phyloP scores from a whole-genome alignment of 2,888 invertebrate species.

The Perithous albicinctus region DNA sequence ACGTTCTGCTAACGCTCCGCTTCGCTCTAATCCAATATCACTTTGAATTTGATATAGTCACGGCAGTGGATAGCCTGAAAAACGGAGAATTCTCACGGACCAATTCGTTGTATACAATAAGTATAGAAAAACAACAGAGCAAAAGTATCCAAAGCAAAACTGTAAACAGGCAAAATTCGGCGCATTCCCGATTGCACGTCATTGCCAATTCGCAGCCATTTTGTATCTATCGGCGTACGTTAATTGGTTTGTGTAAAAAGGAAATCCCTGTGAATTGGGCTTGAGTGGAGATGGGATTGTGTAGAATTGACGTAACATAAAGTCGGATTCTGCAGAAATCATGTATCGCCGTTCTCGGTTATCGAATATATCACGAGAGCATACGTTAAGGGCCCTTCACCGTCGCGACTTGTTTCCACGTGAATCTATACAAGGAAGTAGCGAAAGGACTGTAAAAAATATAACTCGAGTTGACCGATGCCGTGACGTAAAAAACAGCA shows the following conservation, averaged over 20 bases:
- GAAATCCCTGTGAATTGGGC: too few relatives aligned
- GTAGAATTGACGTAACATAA: too few relatives aligned
- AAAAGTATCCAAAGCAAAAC: constrained; percentile 16
- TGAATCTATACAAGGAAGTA: constrained; percentile 20
- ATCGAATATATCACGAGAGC: too few relatives aligned
- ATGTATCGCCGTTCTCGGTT: too few relatives aligned
- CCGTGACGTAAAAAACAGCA: constrained; percentile 23
- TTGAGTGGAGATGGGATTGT: too few relatives aligned
- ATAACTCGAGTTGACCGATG: constrained; percentile 18
- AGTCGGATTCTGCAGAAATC: too few relatives aligned
- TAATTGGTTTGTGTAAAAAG: too few relatives aligned
- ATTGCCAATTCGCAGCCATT: too few relatives aligned
- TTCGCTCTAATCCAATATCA: constrained; percentile 45
- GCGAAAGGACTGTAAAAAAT: constrained; percentile 38
- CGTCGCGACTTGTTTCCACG: not conserved
- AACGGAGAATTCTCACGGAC: not conserved
- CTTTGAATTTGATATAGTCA: constrained; percentile 23
- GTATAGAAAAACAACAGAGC: not conserved
- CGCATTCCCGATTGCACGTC: too few relatives aligned
- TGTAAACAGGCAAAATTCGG: not conserved
- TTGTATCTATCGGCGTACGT: too few relatives aligned
- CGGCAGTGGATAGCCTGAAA: not conserved
- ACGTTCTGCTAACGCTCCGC: not conserved
- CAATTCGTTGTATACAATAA: not conserved
- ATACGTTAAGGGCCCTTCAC: too few relatives aligned